Percentiles rank a stretch among this genome's conserved stretches.
phyloP scores from a whole-genome alignment of 2,888 invertebrate genomes.

The Spodoptera littoralis region DNA sequence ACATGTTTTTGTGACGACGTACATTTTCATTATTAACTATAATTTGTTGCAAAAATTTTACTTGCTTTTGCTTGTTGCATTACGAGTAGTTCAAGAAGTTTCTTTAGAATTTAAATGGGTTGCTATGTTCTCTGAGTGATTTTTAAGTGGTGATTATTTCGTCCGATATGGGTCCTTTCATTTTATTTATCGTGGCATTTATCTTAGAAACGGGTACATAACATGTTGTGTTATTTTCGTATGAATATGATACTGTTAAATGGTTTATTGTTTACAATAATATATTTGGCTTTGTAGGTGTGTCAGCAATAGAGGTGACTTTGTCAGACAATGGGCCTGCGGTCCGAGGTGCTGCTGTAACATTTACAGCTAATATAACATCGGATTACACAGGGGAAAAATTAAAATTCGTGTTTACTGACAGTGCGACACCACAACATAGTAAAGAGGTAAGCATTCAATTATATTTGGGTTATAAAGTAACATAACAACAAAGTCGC shows the following conservation, averaged over 20 bases:
- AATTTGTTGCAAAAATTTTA: constrained; percentile 32
- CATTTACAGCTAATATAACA: constrained; percentile 90
- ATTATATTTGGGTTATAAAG: not conserved
- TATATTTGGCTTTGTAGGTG: constrained; percentile 64
- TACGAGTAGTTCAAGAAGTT: constrained; percentile 21
- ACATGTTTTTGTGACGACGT: constrained; percentile 67
- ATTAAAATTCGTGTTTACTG: constrained; percentile 89
- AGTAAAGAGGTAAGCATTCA: constrained; percentile 76
- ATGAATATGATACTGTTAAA: not conserved
- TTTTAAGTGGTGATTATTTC: constrained; percentile 28
- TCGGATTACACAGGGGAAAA: constrained; percentile 77
- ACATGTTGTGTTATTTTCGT: constrained; percentile 12
- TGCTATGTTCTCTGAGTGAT: constrained; percentile 45
- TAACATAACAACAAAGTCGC: not conserved
- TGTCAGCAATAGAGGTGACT: constrained; percentile 75
- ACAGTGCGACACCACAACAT: constrained; percentile 88
- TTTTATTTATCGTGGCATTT: constrained; percentile 70
- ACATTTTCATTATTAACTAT: constrained; percentile 49
- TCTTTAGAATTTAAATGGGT: constrained; percentile 7
- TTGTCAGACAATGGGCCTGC: constrained; percentile 91
- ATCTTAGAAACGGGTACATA: constrained; percentile 65
- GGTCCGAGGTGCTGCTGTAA: constrained; percentile 92
- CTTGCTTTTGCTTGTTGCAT: constrained; percentile 16
- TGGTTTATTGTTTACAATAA: not conserved
- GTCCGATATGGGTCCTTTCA: constrained; percentile 68